Percentiles rank a stretch among this genome's conserved stretches.
These are phyloP conservation scores for Crotalus helleri DNA, from an alignment of 2,113 vertebrate genomes.

Conservation along the genomic window DNA sequence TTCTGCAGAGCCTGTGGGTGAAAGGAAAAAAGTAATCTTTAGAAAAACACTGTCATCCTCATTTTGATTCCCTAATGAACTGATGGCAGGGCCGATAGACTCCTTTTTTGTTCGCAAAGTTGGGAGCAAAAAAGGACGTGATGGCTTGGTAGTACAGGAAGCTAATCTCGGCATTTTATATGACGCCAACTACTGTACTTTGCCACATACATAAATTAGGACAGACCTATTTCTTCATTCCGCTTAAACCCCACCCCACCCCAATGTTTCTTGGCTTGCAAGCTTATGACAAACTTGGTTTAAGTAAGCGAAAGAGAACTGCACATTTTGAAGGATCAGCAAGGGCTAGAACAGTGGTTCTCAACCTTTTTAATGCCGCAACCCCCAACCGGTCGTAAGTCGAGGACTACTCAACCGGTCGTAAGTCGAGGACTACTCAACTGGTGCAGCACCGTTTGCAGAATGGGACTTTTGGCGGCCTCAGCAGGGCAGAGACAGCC, in stretches of 20 bases:
- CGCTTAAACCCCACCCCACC: not conserved
- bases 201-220: not conserved
- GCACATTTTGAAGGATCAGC: slow-evolving; percentile 5
- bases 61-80: slow-evolving; percentile 70
- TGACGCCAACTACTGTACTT: not conserved
- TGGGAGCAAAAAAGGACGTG: slow-evolving; percentile 9
- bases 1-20: slow-evolving; percentile 75
- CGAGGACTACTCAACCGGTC: too few species aligned
- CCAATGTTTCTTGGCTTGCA: slow-evolving; percentile 26
- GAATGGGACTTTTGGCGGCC: too few species aligned
- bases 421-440: too few species aligned
- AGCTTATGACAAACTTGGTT: slow-evolving; percentile 56
- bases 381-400: too few species aligned
- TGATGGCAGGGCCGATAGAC: slow-evolving; percentile 55
- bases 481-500: too few species aligned
- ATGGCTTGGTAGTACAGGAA: not conserved
- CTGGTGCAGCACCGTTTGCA: too few species aligned
- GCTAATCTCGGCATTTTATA: not conserved
- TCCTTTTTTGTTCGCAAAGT: slow-evolving; percentile 43
- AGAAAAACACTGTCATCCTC: slow-evolving; percentile 65
- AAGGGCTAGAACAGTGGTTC: slow-evolving; percentile 10
- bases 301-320: slow-evolving; percentile 44
- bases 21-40: slow-evolving; percentile 73
- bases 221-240: not conserved
- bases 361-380: too few species aligned